Evolutionary conservation across 2,888 invertebrate genomes (phyloP), one percentile per base, ranked within the genome.

Genomic region (Pandemis heparana): DNA sequence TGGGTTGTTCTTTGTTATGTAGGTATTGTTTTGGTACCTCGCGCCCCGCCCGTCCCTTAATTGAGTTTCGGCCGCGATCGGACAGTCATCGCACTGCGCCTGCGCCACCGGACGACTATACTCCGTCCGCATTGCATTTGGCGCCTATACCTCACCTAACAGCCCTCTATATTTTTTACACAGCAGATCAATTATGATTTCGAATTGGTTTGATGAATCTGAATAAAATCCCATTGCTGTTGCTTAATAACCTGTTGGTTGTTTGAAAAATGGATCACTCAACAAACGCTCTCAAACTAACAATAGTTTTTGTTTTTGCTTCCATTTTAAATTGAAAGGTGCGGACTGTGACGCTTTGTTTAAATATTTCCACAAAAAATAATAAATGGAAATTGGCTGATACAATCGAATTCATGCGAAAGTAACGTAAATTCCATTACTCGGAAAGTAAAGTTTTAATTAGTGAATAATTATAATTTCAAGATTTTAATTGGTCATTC

Each of bases 191-290:
- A 94, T 94, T 94, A 93, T 92, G 92, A 93, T 92, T 90, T 89
- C 91, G 88, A 92, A 91, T 92, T 92, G 92, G 92, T 92, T 93
- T 92, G 92, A 93, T 92, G 93, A 91, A 93, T 92, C 91, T 92
- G 91, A 94, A 93, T 92, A 92, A 92, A 92, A 92, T 92, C 89
- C 92, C 90, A 92, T 92, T 92, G 92, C 89, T 87, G 84, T 92
- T 92, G 91, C 88, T 92, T 92, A 92, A 93, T 92, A 92, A 92
- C 83, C 91, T 92, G 92, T 91, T 91, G 90, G 86, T 82, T 84
- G 88, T 89, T 91, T 90, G 88, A 92, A 90, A 92, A 89, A 91
- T 90, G 89, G 89, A 89, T 88, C 87, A 89, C 87, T 90, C 89
- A 85, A 82, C 86, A 81, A 82, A 81, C 80, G 82, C 82, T 85